Evolutionary conservation across 2,113 vertebrate species (phyloP), one percentile per base, ranked within the genome.

Genomic region (Speoplatyrhinus poulsoni): DNA sequence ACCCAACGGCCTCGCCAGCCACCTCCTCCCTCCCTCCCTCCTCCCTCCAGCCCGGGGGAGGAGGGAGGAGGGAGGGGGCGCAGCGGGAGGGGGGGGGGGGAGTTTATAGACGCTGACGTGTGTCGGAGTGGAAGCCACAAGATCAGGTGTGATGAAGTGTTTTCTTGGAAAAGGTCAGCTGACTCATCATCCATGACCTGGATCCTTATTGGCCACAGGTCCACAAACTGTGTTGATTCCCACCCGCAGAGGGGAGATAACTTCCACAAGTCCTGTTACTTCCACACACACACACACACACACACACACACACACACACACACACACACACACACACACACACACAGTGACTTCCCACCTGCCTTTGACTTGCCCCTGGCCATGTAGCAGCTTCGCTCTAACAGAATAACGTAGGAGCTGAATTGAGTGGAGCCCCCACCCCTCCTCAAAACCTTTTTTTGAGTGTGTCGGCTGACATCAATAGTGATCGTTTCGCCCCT

Each of bases 401-500:
- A 17, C 26, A 9, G 53, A 64, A 52, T 62, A 52, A 62, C 26
- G 26, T 26, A 26, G 26, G 26, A 26, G 26, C 26, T 26, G 26
- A 26, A 26, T 26, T 26, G 26, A n/a, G 62, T 36, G 13, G 47
- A 80, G 62, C 36, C 36, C 36, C 36, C 36, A 5, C 36, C 36
- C 36, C 36, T 66, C 73, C 63, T 73, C 54, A 67, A 65, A 36
- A 68, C 69, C 64, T 63, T 15, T 26, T 55, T 16, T 7, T 56
- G n/a, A n/a, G 13, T 50, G 19, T 26, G 26, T 41, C 36, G 36
- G 36, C 1, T 4, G 6, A 41, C 36, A 41, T 41, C 36, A 53
- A 68, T 16, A 12, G 19, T 59, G 36, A 41, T 5, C 16, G 41
- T 36, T 17, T 56, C 48, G 6, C n/a, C 36, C 2, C 19, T 60